Conservation (phyloP, 2,113 vertebrate genomes). For the Noctilio leporinus region DNA sequence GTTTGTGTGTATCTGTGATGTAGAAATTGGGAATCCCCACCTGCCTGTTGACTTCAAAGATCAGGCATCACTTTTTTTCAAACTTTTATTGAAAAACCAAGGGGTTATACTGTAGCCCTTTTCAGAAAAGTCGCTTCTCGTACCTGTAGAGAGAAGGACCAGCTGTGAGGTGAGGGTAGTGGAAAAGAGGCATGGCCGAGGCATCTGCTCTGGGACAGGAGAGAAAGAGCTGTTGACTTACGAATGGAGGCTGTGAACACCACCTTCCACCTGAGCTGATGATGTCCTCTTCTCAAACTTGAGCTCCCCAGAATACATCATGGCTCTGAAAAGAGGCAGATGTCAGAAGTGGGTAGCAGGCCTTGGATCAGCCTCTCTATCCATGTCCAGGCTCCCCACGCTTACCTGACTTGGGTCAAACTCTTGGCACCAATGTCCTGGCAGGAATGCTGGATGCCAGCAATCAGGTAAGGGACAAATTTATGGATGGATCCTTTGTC, state of each 20-base stretch:
- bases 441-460: constrained; percentile 96
- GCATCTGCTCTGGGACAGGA: neutral
- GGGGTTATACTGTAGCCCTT: neutral
- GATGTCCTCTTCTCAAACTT: constrained; percentile 97
- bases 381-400: neutral
- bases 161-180: neutral
- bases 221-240: constrained; percentile 72
- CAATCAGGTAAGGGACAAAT: constrained; percentile 95
- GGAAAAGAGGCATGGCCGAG: neutral
- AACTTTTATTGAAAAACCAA: constrained; percentile 71
- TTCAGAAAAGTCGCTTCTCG: constrained; percentile 96
- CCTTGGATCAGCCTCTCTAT: neutral
- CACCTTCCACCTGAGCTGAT: constrained; percentile 95
- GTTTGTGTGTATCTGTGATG: neutral
- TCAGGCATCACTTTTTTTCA: neutral
- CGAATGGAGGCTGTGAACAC: constrained; percentile 96
- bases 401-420: constrained; percentile 94
- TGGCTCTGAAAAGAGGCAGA: constrained; percentile 80
- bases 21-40: too few relatives aligned
- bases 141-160: constrained; percentile 82
- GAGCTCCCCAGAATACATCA: constrained; percentile 98
- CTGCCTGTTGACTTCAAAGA: neutral
- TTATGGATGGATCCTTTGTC: constrained; percentile 99
- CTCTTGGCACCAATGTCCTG: constrained; percentile 98
- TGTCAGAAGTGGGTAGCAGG: neutral